These are phyloP conservation scores for Erethizon dorsatum DNA, from an alignment of 2,797 vertebrate species.

Conservation along the genomic window DNA sequence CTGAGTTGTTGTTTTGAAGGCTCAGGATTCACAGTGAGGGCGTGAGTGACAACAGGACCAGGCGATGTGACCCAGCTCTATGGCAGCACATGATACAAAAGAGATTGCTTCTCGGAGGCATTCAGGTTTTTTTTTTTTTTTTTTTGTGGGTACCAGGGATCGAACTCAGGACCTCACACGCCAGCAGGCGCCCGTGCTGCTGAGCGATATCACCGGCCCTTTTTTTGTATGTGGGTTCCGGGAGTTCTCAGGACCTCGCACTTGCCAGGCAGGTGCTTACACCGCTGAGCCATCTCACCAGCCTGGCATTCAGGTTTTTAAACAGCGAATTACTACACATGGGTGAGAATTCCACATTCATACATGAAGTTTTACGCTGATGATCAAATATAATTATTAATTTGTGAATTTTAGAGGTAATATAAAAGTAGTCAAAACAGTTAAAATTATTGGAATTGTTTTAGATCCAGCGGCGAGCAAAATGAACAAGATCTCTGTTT, in stretches of 20 bases:
- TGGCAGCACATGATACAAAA: not conserved
- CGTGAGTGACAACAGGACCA: not conserved
- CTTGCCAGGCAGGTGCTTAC: no score
- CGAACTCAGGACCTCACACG: no score
- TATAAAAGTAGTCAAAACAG: not conserved
- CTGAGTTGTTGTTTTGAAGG: not conserved
- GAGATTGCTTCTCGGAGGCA: not conserved
- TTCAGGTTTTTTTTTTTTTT: not conserved
- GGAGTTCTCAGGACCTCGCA: no score
- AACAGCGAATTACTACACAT: not conserved
- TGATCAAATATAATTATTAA: not conserved
- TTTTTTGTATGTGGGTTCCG: no score
- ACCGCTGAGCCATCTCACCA: no score
- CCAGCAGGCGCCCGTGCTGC: no score
- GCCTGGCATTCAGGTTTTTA: not conserved
- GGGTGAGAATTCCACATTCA: not conserved
- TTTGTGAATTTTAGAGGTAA: not conserved
- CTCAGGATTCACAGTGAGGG: not conserved
- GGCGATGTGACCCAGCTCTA: rapidly evolving
- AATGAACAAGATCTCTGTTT: not conserved
- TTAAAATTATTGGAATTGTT: not conserved
- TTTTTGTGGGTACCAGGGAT: no score
- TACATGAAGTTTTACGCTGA: not conserved
- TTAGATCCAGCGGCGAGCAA: not conserved
- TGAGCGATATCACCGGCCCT: no score